Evolutionary conservation across 2,113 vertebrate genomes (phyloP).

Genomic region (Elgaria multicarinata): DNA sequence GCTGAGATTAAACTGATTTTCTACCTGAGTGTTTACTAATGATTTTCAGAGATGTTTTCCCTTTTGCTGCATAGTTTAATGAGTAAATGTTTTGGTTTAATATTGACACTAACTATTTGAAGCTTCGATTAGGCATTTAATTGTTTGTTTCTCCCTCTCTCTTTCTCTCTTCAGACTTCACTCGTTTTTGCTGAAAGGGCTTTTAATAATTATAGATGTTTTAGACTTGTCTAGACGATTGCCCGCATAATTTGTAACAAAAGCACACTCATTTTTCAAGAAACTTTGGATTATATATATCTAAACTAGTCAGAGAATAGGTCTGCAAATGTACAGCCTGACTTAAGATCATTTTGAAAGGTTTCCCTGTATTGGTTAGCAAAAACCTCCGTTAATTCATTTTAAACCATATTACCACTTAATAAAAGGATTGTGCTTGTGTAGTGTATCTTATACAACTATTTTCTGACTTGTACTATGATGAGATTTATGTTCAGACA

Average conservation of each 20-base stretch:
- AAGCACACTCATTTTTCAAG: not conserved
- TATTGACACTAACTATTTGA: slow-evolving; percentile 36
- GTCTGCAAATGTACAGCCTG: not conserved
- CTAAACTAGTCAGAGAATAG: not conserved
- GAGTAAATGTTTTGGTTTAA: slow-evolving; percentile 53
- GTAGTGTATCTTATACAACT: fast-evolving
- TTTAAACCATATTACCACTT: not conserved
- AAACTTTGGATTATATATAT: not conserved
- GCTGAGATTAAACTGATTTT: slow-evolving; percentile 54
- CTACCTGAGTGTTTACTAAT: slow-evolving; percentile 53
- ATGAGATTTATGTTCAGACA: not conserved
- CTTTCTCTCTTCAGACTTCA: slow-evolving; percentile 5
- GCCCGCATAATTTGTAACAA: slow-evolving; percentile 17
- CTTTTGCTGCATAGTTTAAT: slow-evolving; percentile 46
- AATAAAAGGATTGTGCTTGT: not conserved
- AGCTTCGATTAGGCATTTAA: slow-evolving; percentile 26
- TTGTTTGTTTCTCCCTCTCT: not conserved
- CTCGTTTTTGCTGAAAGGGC: slow-evolving; percentile 21
- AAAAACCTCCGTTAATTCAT: not conserved
- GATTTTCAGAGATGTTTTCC: slow-evolving; percentile 48
- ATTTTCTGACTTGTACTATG: not conserved
- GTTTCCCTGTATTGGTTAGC: not conserved
- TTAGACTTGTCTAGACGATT: slow-evolving; percentile 38
- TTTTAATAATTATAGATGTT: slow-evolving; percentile 46
- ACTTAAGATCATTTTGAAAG: not conserved